phyloP scores from a whole-genome alignment of 2,888 invertebrate species.

The Pollenia griseotomentosa region DNA sequence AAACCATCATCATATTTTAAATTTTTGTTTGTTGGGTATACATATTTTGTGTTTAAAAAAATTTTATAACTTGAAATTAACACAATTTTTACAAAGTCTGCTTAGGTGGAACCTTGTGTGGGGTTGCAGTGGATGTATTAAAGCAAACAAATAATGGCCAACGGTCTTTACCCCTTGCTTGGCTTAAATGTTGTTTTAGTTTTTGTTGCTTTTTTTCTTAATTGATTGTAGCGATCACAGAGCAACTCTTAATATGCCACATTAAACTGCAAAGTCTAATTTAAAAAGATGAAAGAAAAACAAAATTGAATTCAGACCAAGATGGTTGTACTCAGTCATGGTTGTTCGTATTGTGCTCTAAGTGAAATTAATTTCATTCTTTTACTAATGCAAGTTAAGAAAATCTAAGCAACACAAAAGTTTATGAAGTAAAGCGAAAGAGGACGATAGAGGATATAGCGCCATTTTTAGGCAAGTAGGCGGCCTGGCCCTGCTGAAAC shows the following conservation, averaged over 20 bases:
- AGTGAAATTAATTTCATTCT: background rate
- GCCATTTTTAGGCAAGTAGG: too few species aligned
- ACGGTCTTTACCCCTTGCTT: constrained; percentile 26
- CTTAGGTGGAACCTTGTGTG: background rate
- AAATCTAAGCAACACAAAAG: too few species aligned
- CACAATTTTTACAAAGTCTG: constrained; percentile 19
- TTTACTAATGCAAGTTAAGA: too few species aligned
- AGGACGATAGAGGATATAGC: too few species aligned
- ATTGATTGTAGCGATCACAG: constrained; percentile 6
- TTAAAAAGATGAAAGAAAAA: constrained; percentile 11
- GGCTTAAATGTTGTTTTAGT: background rate
- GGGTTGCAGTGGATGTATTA: background rate
- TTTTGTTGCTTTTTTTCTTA: background rate
- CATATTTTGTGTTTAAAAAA: too few species aligned
- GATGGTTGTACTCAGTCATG: background rate
- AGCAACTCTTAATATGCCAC: constrained; percentile 52
- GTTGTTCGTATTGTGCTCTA: background rate
- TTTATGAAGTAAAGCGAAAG: too few species aligned
- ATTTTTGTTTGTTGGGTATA: too few species aligned
- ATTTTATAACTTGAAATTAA: constrained; percentile 1
- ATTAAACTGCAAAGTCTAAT: constrained; percentile 68
- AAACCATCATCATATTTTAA: too few species aligned
- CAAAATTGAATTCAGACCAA: constrained; percentile 25
- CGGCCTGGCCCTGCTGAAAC: too few species aligned
- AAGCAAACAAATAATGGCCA: constrained; percentile 38